Base-by-base conservation (phyloP, 2,797 vertebrate species). In the Poecile montanus region DNA sequence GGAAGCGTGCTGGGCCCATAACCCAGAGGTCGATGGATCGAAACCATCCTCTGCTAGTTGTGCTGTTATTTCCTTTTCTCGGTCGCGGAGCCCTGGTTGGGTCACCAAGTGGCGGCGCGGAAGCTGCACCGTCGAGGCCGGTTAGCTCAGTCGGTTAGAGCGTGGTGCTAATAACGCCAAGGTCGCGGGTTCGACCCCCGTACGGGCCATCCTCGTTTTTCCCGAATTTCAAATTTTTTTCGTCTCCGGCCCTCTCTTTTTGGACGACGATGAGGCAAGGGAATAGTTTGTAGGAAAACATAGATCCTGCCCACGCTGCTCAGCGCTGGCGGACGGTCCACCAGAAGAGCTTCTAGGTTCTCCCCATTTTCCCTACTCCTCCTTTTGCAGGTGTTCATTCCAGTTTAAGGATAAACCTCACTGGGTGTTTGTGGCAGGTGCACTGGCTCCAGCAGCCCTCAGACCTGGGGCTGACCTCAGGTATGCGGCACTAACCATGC, bases 41-140 rank as follows among this genome's bases (percentile, higher is more conserved):
- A 85, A 89, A 78, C 34, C 51, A 72, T 66, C 84, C 38, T 89
- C 91, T 91, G 89, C 77, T 88, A 90, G 1, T 0, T 0, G 0
- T 0, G n/a, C n/a, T n/a, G 0, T 0, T 15, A 10, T 0, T 7
- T 0, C 0, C 0, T 10, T 34, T 56, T 36, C 6, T 1, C 4
- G 2, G 13, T 3, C 0, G 7, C 1, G 6, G 6, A 3, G 36
- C 10, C 0, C 1, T 0, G 0, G 0, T 1, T 1, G 0, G 1
- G 3, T 1, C 56, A 71, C 1, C 1, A 7, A 11, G 13, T 6
- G 23, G 42, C 3, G 9, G 27, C 3, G 29, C 13, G 3, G 4
- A 2, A 2, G 6, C 15, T 2, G 6, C 6, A 6, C 16, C 7
- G 2, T 2, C 0, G 0, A 5, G 61, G 66, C 81, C 78, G 58